These are phyloP conservation scores for Rhea americana DNA, from an alignment of 2,113 vertebrate genomes.

Conservation along the genomic window DNA sequence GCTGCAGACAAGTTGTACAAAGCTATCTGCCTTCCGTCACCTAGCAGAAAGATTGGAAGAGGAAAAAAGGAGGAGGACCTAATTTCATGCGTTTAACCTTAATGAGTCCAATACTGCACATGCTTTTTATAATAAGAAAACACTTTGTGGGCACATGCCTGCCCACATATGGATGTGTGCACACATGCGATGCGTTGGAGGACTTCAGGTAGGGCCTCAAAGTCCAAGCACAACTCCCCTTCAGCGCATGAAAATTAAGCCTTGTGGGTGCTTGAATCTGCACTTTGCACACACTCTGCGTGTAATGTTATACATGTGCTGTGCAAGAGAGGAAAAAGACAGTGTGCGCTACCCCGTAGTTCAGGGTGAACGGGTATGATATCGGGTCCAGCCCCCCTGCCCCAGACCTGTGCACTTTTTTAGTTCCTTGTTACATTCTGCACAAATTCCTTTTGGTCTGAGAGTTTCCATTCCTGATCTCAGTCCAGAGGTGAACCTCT, in stretches of 20 bases:
- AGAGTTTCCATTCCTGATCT: slow-evolving; percentile 65
- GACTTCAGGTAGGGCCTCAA: neutral
- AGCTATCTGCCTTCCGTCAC: neutral
- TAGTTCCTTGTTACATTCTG: slow-evolving; percentile 45
- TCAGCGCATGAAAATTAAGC: neutral
- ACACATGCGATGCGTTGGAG: neutral
- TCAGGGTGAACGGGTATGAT: neutral
- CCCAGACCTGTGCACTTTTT: neutral
- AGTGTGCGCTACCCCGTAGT: neutral
- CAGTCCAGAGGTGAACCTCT: slow-evolving; percentile 33
- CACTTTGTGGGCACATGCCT: neutral
- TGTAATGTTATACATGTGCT: slow-evolving; percentile 1
- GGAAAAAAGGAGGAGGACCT: neutral
- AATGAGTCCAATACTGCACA: neutral
- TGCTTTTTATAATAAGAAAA: neutral
- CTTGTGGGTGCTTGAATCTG: neutral
- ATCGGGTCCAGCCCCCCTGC: slow-evolving; percentile 1
- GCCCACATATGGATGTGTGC: neutral
- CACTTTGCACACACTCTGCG: slow-evolving; percentile 21
- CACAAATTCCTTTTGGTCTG: slow-evolving; percentile 53
- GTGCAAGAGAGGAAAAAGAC: slow-evolving; percentile 1
- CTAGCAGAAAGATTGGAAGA: neutral
- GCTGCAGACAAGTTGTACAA: neutral
- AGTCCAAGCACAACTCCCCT: neutral
- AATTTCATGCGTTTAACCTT: neutral